Conservation (phyloP, 2,113 vertebrate genomes). For the Podiceps cristatus region DNA sequence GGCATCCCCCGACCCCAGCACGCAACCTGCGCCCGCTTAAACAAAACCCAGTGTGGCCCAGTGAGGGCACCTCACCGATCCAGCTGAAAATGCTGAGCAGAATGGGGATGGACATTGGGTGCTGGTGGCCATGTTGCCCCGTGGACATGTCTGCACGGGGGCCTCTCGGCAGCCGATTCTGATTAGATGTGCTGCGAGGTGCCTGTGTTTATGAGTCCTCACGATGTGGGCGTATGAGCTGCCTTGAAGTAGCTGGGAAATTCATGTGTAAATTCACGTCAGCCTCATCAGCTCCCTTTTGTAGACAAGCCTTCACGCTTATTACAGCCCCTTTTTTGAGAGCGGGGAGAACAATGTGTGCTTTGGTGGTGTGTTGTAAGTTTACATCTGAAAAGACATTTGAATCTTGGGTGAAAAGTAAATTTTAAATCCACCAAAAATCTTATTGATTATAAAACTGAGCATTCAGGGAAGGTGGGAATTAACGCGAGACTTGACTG, state of each 20-base stretch:
- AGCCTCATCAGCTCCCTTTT: not conserved
- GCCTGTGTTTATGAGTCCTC: not conserved
- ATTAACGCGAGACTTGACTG: not conserved
- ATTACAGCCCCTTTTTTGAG: not conserved
- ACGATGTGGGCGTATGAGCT: accelerated
- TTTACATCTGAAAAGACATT: not conserved
- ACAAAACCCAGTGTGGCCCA: accelerated
- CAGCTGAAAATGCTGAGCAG: not conserved
- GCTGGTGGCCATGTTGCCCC: not conserved
- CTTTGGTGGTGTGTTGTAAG: not conserved
- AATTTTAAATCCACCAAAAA: not conserved
- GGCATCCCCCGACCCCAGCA: accelerated
- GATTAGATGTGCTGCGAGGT: accelerated
- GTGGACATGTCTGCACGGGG: accelerated
- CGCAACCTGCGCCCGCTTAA: accelerated
- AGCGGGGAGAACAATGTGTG: not conserved
- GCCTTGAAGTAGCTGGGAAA: not conserved
- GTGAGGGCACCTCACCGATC: not conserved
- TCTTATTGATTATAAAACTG: not conserved
- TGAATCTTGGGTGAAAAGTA: not conserved
- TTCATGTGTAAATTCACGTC: not conserved
- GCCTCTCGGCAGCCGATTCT: not conserved
- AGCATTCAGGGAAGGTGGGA: not conserved
- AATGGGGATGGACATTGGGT: not conserved
- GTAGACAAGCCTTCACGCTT: not conserved